Evolutionary conservation across 2,888 invertebrate species (phyloP).

Genomic region (Cerastoderma edule): DNA sequence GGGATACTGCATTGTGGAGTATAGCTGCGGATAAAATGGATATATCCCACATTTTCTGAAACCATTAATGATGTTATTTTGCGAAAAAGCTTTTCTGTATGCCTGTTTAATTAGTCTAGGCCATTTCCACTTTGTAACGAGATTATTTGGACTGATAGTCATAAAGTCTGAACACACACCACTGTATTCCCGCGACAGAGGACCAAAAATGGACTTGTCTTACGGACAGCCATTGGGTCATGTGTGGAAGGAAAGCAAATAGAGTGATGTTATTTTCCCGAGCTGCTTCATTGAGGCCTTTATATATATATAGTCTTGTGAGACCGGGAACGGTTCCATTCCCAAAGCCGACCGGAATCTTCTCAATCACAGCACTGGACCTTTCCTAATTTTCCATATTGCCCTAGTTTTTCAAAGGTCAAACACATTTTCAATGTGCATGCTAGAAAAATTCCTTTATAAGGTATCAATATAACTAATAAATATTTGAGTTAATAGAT

Average conservation of each 20-base stretch:
- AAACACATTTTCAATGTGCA: too few species aligned
- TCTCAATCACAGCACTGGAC: too few species aligned
- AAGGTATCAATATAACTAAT: too few species aligned
- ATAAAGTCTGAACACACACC: conserved; percentile 26
- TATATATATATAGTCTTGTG: too few species aligned
- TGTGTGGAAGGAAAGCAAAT: not conserved
- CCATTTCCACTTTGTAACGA: not conserved
- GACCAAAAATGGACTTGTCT: conserved; percentile 4
- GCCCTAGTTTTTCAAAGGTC: too few species aligned
- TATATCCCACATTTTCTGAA: not conserved
- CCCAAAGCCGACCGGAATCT: too few species aligned
- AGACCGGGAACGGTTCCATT: too few species aligned
- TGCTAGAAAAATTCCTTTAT: too few species aligned
- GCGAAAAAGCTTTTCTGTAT: not conserved
- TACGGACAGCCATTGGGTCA: conserved; percentile 1
- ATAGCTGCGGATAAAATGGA: too few species aligned
- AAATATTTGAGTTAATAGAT: too few species aligned
- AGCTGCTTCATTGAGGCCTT: conserved; percentile 2
- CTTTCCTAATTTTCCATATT: too few species aligned
- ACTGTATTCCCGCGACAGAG: not conserved
- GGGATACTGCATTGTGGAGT: too few species aligned
- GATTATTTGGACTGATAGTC: not conserved
- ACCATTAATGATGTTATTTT: not conserved
- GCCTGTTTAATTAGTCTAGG: not conserved
- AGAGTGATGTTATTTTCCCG: not conserved